A percentile compares a stretch with the other conserved stretches of the same genome.
phyloP scores from a whole-genome alignment of 2,888 invertebrate genomes.

The Lottia gigantea region DNA sequence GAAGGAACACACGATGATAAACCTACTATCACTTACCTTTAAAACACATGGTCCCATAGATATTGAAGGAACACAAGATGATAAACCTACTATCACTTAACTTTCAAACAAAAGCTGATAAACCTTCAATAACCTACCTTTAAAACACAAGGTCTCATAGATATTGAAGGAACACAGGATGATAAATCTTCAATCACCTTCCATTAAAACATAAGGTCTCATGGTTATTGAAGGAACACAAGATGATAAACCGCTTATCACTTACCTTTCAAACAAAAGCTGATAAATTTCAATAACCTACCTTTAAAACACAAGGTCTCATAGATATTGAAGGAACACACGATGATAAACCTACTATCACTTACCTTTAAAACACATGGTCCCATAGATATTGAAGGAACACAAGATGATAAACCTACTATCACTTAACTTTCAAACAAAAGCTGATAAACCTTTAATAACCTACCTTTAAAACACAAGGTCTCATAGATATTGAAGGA shows the following conservation, averaged over 20 bases:
- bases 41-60: conserved; percentile 82
- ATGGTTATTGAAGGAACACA: conserved; percentile 88
- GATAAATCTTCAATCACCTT: conserved; percentile 88
- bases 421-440: too few species aligned
- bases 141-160: conserved; percentile 81
- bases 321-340: conserved; percentile 85
- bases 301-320: conserved; percentile 77
- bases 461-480: conserved; percentile 74
- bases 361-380: conserved; percentile 75
- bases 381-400: conserved; percentile 85
- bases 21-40: conserved; percentile 81
- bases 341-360: conserved; percentile 88
- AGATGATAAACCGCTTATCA: conserved; percentile 86
- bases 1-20: conserved; percentile 87
- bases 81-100: conserved; percentile 86
- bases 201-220: conserved; percentile 77
- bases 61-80: conserved; percentile 86
- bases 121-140: conserved; percentile 68
- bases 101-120: conserved; percentile 85
- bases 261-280: conserved; percentile 86
- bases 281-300: conserved; percentile 73
- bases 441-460: neutral
- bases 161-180: conserved; percentile 85
- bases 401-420: conserved; percentile 83
- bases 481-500: conserved; percentile 86